Percentiles rank a stretch among this genome's conserved stretches.
phyloP scores from a whole-genome alignment of 2,113 vertebrate genomes.

The Cyprinodon brontotheroides region DNA sequence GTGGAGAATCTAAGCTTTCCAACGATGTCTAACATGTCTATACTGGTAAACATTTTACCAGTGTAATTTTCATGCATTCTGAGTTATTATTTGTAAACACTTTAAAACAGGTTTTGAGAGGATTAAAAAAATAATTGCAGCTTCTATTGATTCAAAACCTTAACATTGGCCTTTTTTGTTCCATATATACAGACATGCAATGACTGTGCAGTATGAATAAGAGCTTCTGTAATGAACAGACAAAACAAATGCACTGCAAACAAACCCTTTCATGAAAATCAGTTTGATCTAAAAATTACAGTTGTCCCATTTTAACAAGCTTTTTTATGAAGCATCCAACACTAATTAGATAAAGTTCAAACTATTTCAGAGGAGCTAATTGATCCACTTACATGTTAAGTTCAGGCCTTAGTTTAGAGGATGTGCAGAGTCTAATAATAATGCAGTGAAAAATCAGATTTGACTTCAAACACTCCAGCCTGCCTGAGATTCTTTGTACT shows the following conservation, averaged over 20 bases:
- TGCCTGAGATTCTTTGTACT: neutral
- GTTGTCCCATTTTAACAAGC: neutral
- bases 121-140: no score
- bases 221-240: neutral
- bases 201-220: neutral
- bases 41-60: no score
- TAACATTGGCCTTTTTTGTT: neutral
- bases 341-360: neutral
- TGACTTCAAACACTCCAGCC: conserved; percentile 3
- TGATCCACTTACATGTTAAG: neutral
- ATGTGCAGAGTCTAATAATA: neutral
- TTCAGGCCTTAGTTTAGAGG: neutral
- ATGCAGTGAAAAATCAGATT: neutral
- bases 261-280: no score
- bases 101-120: no score
- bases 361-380: neutral
- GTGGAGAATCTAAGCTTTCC: no score
- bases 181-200: neutral
- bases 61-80: no score
- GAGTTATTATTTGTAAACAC: no score
- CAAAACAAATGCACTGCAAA: neutral
- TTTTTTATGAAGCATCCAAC: neutral
- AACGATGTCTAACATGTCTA: no score
- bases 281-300: no score
- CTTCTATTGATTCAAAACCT: neutral